Evolutionary conservation across 2,797 vertebrate genomes (phyloP).

Genomic region (Malacoctenus gilli): DNA sequence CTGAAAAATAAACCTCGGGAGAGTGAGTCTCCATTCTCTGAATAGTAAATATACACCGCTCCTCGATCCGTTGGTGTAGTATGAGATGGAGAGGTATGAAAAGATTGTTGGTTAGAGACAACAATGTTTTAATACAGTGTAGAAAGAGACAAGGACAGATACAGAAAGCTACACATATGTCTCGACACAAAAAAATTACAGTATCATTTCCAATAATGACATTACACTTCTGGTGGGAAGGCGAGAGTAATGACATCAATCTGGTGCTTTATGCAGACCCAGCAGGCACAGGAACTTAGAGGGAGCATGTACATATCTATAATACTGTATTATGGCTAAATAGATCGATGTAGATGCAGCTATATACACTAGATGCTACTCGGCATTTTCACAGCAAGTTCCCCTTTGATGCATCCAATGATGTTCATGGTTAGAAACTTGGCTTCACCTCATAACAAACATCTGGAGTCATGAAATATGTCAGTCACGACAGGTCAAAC

Average conservation of each 20-base stretch:
- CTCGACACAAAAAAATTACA: slow-evolving; percentile 75
- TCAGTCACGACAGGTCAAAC: slow-evolving; percentile 46
- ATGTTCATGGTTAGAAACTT: slow-evolving; percentile 77
- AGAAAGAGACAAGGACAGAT: slow-evolving; percentile 79
- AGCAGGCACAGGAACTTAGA: slow-evolving; percentile 81
- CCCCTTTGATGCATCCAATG: slow-evolving; percentile 75
- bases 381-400: slow-evolving; percentile 78
- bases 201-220: slow-evolving; percentile 74
- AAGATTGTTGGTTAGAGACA: slow-evolving; percentile 75
- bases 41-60: slow-evolving; percentile 68
- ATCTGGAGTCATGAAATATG: slow-evolving; percentile 57
- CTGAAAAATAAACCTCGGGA: slow-evolving; percentile 61
- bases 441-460: slow-evolving; percentile 64
- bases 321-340: slow-evolving; percentile 86
- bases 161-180: slow-evolving; percentile 75
- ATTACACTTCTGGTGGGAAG: slow-evolving; percentile 76
- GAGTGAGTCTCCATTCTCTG: slow-evolving; percentile 50
- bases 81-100: slow-evolving; percentile 80
- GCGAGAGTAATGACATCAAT: slow-evolving; percentile 77
- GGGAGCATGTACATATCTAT: slow-evolving; percentile 80
- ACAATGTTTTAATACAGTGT: slow-evolving; percentile 81
- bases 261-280: slow-evolving; percentile 78
- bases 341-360: slow-evolving; percentile 80
- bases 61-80: slow-evolving; percentile 58
- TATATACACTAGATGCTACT: slow-evolving; percentile 84